These are phyloP conservation scores for Phaethornis superciliosus DNA, from an alignment of 2,113 vertebrate species.

Conservation along the genomic window DNA sequence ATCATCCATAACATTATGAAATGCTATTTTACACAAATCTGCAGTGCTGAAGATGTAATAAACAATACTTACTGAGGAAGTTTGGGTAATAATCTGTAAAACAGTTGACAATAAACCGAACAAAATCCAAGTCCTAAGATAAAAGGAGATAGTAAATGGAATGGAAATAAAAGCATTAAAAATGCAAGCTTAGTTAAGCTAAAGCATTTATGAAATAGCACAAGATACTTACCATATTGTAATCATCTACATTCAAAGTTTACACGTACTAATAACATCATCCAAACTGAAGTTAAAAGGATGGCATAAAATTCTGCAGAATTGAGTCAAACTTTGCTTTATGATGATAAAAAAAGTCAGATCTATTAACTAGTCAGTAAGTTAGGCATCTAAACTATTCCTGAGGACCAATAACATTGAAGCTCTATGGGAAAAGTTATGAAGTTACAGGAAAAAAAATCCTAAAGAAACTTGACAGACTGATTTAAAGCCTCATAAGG, in stretches of 20 bases:
- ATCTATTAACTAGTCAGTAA: not conserved
- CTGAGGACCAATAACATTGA: not conserved
- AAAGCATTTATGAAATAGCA: not conserved
- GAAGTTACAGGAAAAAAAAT: not conserved
- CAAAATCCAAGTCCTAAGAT: slow-evolving; percentile 96
- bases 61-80: slow-evolving; percentile 92
- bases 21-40: not conserved
- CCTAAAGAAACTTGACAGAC: not conserved
- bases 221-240: not conserved
- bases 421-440: not conserved
- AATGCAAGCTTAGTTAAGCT: not conserved
- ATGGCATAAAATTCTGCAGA: not conserved
- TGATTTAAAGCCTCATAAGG: not conserved
- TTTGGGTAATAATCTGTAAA: slow-evolving; percentile 98
- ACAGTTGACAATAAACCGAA: slow-evolving; percentile 93
- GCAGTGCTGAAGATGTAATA: not conserved
- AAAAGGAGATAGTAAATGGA: not conserved
- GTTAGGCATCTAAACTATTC: not conserved
- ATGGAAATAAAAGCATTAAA: not conserved
- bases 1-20: not conserved
- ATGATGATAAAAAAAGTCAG: not conserved
- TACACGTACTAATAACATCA: not conserved
- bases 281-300: not conserved
- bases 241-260: not conserved
- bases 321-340: not conserved